These are phyloP conservation scores for Tyria jacobaeae DNA, from an alignment of 2,888 invertebrate species.

Conservation along the genomic window DNA sequence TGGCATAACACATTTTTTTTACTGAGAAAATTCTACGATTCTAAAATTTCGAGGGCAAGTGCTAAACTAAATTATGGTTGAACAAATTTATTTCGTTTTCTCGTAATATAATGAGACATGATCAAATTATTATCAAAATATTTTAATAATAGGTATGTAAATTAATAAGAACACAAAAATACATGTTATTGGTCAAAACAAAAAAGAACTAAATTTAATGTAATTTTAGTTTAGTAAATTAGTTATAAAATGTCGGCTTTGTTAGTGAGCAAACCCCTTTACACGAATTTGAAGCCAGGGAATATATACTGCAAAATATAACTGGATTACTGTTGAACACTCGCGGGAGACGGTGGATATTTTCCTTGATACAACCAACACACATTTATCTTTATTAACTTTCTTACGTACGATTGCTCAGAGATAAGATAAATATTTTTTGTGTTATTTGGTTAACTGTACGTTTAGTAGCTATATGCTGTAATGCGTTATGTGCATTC, in stretches of 20 bases:
- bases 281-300: not conserved
- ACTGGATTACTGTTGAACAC: constrained; percentile 35
- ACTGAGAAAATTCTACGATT: too few relatives aligned
- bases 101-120: too few relatives aligned
- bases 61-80: too few relatives aligned
- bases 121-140: too few relatives aligned
- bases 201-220: not conserved
- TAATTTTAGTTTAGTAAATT: not conserved
- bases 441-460: not conserved
- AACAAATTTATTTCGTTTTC: too few relatives aligned
- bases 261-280: constrained; percentile 1
- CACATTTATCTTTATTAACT: constrained; percentile 36
- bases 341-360: constrained; percentile 20
- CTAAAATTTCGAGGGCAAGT: too few relatives aligned
- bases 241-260: too few relatives aligned
- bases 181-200: not conserved
- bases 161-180: too few relatives aligned
- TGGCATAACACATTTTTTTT: too few relatives aligned
- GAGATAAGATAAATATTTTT: constrained; percentile 5
- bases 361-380: constrained; percentile 13
- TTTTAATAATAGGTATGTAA: too few relatives aligned
- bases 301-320: constrained; percentile 23
- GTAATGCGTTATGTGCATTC: too few relatives aligned
- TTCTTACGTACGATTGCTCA: constrained; percentile 16
- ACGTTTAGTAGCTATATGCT: not conserved